Evolutionary conservation across 2,888 invertebrate species (phyloP).

Genomic region (Timema podura): DNA sequence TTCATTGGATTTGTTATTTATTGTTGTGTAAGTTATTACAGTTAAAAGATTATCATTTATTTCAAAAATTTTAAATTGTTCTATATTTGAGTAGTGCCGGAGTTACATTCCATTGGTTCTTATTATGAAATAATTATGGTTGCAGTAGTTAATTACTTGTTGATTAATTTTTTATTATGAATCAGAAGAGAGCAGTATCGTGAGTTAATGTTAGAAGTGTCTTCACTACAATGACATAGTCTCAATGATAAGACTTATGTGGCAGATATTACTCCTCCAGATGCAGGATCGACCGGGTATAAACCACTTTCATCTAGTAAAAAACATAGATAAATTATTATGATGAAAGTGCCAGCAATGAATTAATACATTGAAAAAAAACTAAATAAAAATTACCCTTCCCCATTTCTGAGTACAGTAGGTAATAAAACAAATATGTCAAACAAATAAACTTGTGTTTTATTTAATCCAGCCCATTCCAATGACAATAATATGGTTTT

Average conservation of each 20-base stretch:
- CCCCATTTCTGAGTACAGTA: conserved; percentile 65
- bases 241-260: conserved; percentile 10
- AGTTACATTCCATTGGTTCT: conserved; percentile 27
- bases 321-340: conserved; percentile 11
- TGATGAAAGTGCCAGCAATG: conserved; percentile 28
- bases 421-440: conserved; percentile 70
- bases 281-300: conserved; percentile 29
- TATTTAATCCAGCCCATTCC: conserved; percentile 7
- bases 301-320: conserved; percentile 28
- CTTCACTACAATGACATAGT: conserved; percentile 26
- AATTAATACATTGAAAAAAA: conserved; percentile 7
- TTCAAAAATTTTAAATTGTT: conserved; percentile 21
- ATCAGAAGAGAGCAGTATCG: conserved; percentile 2
- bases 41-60: conserved; percentile 19
- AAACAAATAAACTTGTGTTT: conserved; percentile 41
- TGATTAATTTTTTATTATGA: conserved; percentile 22
- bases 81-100: conserved; percentile 17
- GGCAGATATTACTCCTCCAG: conserved; percentile 31
- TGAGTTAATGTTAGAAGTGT: conserved; percentile 25
- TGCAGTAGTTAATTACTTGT: conserved; percentile 21
- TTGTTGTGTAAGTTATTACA: conserved; percentile 21
- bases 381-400: conserved; percentile 27
- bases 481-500: no score
- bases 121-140: conserved; percentile 21
- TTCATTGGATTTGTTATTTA: conserved; percentile 26